phyloP scores from a whole-genome alignment of 2,888 invertebrate genomes.

The Sarcophaga variegata region DNA sequence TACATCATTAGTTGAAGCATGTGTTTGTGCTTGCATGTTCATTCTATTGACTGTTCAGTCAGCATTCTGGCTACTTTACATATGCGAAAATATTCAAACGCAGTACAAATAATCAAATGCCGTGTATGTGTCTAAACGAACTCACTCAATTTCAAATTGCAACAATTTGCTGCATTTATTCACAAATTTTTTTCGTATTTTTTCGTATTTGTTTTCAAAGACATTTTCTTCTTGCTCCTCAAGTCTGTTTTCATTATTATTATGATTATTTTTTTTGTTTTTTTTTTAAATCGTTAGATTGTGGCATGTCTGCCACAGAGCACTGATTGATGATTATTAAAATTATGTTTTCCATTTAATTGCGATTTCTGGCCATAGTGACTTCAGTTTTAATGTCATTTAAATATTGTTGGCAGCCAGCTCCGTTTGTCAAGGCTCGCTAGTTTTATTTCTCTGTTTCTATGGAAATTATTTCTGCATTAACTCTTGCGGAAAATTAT shows the following conservation, averaged over 20 bases:
- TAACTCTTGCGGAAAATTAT: slow-evolving; percentile 55
- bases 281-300: no score
- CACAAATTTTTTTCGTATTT: neutral
- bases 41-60: neutral
- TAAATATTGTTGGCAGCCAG: slow-evolving; percentile 41
- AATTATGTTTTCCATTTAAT: slow-evolving; percentile 57
- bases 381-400: slow-evolving; percentile 50
- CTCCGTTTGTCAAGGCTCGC: slow-evolving; percentile 48
- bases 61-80: slow-evolving; percentile 34
- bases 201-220: slow-evolving; percentile 5
- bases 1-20: slow-evolving; percentile 57
- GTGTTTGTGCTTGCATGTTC: neutral
- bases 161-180: slow-evolving; percentile 54
- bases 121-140: slow-evolving; percentile 46
- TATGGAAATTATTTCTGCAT: slow-evolving; percentile 31
- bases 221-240: neutral
- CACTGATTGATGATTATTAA: slow-evolving; percentile 65
- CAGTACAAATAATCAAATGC: neutral
- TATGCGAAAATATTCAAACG: slow-evolving; percentile 31
- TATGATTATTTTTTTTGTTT: neutral
- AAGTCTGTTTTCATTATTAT: neutral
- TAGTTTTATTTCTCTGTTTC: slow-evolving; percentile 22
- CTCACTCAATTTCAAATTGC: slow-evolving; percentile 49
- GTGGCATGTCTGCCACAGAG: slow-evolving; percentile 23
- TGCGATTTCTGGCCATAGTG: neutral